Evolutionary conservation across 35 echinoderm and acorn worm genomes (phyloP).

Genomic region (Diadema setosum): DNA sequence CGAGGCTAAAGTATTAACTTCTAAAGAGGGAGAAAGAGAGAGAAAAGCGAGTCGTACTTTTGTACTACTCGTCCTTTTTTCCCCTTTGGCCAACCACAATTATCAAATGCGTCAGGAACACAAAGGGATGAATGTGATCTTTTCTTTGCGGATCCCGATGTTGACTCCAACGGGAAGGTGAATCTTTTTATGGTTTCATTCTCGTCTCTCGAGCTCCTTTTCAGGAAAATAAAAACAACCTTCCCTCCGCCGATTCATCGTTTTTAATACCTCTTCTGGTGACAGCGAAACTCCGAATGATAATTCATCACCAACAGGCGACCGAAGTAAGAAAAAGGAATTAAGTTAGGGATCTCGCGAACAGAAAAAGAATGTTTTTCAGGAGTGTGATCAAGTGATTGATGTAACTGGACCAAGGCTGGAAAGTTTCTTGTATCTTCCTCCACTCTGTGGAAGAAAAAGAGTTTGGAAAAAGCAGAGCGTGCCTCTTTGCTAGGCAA

Average conservation of each 20-base stretch:
- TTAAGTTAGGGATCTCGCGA: no score
- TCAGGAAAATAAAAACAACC: background rate
- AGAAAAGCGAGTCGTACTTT: background rate
- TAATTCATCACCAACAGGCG: background rate
- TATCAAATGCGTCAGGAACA: background rate
- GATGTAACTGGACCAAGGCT: no score
- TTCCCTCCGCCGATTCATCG: background rate
- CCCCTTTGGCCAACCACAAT: no score
- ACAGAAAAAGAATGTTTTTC: no score
- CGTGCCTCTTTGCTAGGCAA: background rate
- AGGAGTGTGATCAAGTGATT: no score
- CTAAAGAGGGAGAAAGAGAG: no score
- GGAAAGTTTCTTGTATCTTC: no score
- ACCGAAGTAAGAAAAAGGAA: background rate
- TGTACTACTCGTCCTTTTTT: background rate
- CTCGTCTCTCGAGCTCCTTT: background rate
- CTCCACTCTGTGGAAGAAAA: background rate
- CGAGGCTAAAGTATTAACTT: conserved; percentile 7
- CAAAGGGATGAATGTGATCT: background rate
- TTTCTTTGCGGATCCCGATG: background rate
- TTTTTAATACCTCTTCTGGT: background rate
- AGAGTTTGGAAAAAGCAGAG: background rate
- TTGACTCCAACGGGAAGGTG: background rate
- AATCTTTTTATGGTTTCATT: background rate
- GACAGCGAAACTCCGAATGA: background rate